Conservation (phyloP, 2,113 vertebrate genomes). For the Irena cyanogastra region DNA sequence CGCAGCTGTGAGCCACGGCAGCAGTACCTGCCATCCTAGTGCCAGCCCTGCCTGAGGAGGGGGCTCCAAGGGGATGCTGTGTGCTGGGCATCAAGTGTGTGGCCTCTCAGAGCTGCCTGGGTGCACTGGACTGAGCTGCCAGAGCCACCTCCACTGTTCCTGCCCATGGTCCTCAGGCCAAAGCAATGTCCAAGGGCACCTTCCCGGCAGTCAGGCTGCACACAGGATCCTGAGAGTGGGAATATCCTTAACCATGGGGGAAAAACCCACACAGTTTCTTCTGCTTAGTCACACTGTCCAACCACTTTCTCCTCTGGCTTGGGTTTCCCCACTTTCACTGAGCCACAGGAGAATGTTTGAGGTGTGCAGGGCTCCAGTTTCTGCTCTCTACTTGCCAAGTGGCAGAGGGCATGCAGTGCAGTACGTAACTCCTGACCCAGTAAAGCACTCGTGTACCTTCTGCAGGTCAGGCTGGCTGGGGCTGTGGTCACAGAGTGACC, state of each 20-base stretch:
- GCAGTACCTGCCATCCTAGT: background rate
- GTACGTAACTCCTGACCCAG: fast-evolving
- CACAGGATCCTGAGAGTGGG: fast-evolving
- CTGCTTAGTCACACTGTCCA: background rate
- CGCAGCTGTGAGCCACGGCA: fast-evolving
- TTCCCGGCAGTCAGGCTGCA: background rate
- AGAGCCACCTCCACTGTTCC: background rate
- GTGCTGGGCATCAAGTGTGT: fast-evolving
- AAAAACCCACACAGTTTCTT: background rate
- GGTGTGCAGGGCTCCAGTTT: background rate
- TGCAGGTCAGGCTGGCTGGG: background rate
- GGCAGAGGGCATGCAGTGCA: background rate
- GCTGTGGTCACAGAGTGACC: background rate
- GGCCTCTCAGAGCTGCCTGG: background rate
- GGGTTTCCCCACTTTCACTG: background rate
- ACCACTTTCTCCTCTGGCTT: background rate
- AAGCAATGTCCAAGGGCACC: background rate
- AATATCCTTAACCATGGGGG: background rate
- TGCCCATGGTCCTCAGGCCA: fast-evolving
- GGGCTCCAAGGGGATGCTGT: fast-evolving
- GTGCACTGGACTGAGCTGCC: background rate
- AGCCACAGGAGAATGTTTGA: background rate
- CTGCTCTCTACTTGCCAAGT: fast-evolving
- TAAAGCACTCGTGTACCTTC: fast-evolving
- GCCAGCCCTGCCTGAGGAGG: background rate